Evolutionary conservation across 2,113 vertebrate genomes (phyloP), one percentile per base, ranked within the genome.

Genomic region (Mirounga angustirostris): DNA sequence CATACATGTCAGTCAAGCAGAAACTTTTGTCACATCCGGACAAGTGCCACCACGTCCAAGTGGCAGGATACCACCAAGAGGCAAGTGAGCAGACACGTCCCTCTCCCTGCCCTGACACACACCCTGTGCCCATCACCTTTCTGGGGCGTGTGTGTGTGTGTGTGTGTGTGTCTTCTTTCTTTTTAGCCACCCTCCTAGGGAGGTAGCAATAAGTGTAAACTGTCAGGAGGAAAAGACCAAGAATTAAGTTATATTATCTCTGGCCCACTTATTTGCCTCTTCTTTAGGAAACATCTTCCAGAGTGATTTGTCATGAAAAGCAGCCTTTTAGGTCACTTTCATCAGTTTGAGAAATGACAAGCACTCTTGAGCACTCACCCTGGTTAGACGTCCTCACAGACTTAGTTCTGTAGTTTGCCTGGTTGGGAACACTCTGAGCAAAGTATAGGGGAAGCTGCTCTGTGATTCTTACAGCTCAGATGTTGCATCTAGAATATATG

Each of bases 101-200:
- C 91, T 97, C 88, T 96, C 92, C n/a, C 87, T 83, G 88, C 8
- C 21, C 16, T 67, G 79, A 61, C 93, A 33, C 91, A 9, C 58
- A 95, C 81, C 85, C 91, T 65, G 61, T 85, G 58, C 59, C 91
- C 97, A 91, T 85, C 83, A 74, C 54, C 65, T 80, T 30, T 40
- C 12, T 81, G 15, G 78, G 18, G 46, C 4, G 21, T 26, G 54
- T 13, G 4, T 50, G 24, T 21, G 28, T 36, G 8, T 67, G 36
- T 26, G 1, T 83, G 40, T 59, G 43, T 69, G 43, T 30, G 33
- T 6, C 76, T 56, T 46, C 52, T 95, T 88, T 87, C 91, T 97
- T 94, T 97, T 98, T 83, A 95, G 85, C 91, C 63, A 33, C 16
- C 10, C 9, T 73, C 82, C 43, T 93, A 18, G 86, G 92, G 91